Percentiles rank a stretch among this genome's conserved stretches.
These are phyloP conservation scores for Melangyna quadrimaculata DNA, from an alignment of 2,888 invertebrate species.

Conservation along the genomic window DNA sequence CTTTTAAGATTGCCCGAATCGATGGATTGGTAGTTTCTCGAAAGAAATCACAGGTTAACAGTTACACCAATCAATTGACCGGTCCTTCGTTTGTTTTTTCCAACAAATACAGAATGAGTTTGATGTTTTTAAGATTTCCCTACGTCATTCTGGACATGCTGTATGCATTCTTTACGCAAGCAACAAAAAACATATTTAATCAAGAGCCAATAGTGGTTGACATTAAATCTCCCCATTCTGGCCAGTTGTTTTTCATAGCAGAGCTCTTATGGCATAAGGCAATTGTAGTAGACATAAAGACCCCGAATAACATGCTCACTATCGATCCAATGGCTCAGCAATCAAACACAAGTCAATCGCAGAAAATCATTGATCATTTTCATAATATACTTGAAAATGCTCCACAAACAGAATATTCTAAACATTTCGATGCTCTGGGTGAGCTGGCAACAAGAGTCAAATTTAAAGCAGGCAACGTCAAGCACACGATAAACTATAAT, in stretches of 20 bases:
- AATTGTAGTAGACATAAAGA: constrained; percentile 74
- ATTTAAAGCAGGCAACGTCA: constrained; percentile 79
- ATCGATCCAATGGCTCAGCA: constrained; percentile 77
- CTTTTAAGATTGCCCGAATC: constrained; percentile 83
- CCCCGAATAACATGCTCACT: constrained; percentile 78
- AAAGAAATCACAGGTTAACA: constrained; percentile 77
- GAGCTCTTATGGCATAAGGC: constrained; percentile 81
- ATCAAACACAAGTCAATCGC: constrained; percentile 74
- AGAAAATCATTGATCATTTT: constrained; percentile 79
- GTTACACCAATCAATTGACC: constrained; percentile 73
- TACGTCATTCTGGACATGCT: constrained; percentile 75
- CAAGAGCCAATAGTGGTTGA: constrained; percentile 74
- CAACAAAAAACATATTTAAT: constrained; percentile 65
- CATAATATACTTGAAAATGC: constrained; percentile 79
- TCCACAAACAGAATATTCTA: constrained; percentile 79
- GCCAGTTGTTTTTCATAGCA: constrained; percentile 81
- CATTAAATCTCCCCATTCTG: constrained; percentile 81
- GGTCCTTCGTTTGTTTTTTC: constrained; percentile 81
- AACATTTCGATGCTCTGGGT: constrained; percentile 75
- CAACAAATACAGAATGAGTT: constrained; percentile 79
- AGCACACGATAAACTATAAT: constrained; percentile 76
- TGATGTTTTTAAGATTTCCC: constrained; percentile 76
- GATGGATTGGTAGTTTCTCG: constrained; percentile 84
- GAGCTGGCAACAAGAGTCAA: constrained; percentile 74
- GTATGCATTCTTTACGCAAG: constrained; percentile 73